Evolutionary conservation across 2,888 invertebrate genomes (phyloP).

Genomic region (Coenonympha arcania): DNA sequence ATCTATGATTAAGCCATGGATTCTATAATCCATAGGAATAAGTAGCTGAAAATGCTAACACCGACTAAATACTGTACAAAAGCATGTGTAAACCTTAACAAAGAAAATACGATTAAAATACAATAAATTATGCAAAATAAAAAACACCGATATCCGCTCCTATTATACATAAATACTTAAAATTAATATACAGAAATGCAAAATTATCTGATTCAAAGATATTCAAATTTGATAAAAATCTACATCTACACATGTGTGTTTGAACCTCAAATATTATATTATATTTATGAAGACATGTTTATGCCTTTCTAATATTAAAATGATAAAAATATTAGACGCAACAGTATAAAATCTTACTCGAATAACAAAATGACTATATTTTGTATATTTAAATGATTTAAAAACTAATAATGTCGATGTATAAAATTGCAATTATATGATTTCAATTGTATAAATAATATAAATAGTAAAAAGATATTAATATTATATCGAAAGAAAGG

Average conservation of each 20-base stretch:
- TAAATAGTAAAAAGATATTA: slow-evolving; percentile 23
- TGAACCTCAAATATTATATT: not conserved
- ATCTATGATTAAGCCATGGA: slow-evolving; percentile 43
- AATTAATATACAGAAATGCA: slow-evolving; percentile 40
- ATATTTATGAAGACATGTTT: not conserved
- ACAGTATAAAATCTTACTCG: slow-evolving; percentile 20
- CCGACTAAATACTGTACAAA: slow-evolving; percentile 46
- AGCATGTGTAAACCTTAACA: slow-evolving; percentile 52
- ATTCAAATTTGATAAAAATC: slow-evolving; percentile 19
- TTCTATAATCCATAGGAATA: slow-evolving; percentile 6
- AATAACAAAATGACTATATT: slow-evolving; percentile 23
- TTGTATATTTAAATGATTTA: slow-evolving; percentile 16
- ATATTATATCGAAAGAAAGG: slow-evolving; percentile 39
- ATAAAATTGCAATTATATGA: slow-evolving; percentile 28
- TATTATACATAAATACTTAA: slow-evolving; percentile 36
- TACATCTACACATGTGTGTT: not conserved
- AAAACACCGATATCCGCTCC: slow-evolving; percentile 44
- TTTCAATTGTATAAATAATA: slow-evolving; percentile 31
- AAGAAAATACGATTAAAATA: slow-evolving; percentile 58
- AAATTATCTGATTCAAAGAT: slow-evolving; percentile 30
- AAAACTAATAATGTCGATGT: slow-evolving; percentile 11
- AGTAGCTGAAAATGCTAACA: slow-evolving; percentile 19
- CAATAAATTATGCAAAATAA: slow-evolving; percentile 68
- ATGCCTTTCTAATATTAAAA: not conserved
- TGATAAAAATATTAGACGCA: slow-evolving; percentile 10